Evolutionary conservation across 2,797 vertebrate species (phyloP), one percentile per base, ranked within the genome.

Genomic region (Bryconaethiops microstoma): DNA sequence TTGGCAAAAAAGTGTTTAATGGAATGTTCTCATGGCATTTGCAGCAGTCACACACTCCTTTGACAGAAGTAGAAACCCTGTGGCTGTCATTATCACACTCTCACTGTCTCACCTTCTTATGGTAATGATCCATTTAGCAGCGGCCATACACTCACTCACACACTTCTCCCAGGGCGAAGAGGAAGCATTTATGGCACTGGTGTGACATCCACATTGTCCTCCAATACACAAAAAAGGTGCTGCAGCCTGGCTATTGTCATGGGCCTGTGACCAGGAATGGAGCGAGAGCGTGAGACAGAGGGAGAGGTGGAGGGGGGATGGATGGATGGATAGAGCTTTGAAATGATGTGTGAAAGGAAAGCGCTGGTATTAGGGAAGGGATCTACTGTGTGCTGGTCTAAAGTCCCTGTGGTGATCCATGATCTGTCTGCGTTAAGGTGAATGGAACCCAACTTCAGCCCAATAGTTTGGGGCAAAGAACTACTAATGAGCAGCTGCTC

Each of bases 281-380:
- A 84, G 82, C 68, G 12, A 55, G 62, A 81, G 29, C 3, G 35
- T 52, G 50, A 71, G 87, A 82, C 9, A 59, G 48, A 52, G 54
- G 42, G 55, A 67, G 39, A 84, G 71, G 63, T 42, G 74, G 69
- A 21, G 57, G 39, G n/a, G 42, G 68, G 71, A 55, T 25, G 14
- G 35, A 85, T 35, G 81, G 77, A 42, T 69, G 45, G 60, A 54
- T 59, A 82, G 87, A 85, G 84, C 90, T 92, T 93, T 93, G 92
- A 93, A 91, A 92, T 87, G 90, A 91, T 88, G 93, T 92, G 93
- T 94, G 94, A 94, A 94, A 93, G 91, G 91, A 91, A 89, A 93
- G 93, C 91, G 90, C 87, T 88, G 91, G 92, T 93, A 93, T 94
- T 94, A 94, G 89, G 92, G 88, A 87, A 84, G 91, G 91, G 92